phyloP scores from a whole-genome alignment of 92 coral and sea anemone genomes.

The Paragorgia papillata region DNA sequence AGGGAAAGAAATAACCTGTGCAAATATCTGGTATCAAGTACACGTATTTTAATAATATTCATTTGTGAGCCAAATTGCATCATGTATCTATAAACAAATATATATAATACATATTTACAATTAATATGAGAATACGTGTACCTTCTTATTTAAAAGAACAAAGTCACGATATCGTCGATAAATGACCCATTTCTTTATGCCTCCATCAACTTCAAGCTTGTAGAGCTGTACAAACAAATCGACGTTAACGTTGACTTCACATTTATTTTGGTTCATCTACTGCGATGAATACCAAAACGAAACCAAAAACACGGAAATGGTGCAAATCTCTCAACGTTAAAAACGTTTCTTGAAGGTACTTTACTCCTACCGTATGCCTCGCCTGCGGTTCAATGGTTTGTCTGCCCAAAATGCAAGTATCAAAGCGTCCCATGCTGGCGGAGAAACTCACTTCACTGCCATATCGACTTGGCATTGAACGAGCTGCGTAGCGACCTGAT shows the following conservation, averaged over 20 bases:
- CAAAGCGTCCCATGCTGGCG: constrained; percentile 24
- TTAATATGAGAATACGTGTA: constrained; percentile 21
- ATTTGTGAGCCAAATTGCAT: no score
- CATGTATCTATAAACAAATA: no score
- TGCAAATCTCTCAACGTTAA: neutral
- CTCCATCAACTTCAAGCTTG: constrained; percentile 86
- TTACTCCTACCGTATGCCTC: constrained; percentile 25
- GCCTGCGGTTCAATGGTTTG: constrained; percentile 25
- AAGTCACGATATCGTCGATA: constrained; percentile 91
- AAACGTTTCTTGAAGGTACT: neutral
- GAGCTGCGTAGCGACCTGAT: neutral
- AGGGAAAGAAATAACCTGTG: neutral
- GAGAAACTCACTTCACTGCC: constrained; percentile 21
- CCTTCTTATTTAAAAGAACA: constrained; percentile 93
- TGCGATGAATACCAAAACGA: no score
- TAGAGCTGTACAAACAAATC: constrained; percentile 62
- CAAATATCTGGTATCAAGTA: no score
- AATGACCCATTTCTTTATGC: constrained; percentile 74
- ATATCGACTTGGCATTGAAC: neutral
- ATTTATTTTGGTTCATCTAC: neutral
- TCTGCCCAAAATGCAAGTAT: constrained; percentile 34
- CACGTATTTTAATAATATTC: no score
- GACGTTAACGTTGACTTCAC: neutral
- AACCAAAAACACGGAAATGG: no score
- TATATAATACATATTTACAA: no score